Conservation (phyloP, 2,888 invertebrate genomes). For the Hesperia comma region DNA sequence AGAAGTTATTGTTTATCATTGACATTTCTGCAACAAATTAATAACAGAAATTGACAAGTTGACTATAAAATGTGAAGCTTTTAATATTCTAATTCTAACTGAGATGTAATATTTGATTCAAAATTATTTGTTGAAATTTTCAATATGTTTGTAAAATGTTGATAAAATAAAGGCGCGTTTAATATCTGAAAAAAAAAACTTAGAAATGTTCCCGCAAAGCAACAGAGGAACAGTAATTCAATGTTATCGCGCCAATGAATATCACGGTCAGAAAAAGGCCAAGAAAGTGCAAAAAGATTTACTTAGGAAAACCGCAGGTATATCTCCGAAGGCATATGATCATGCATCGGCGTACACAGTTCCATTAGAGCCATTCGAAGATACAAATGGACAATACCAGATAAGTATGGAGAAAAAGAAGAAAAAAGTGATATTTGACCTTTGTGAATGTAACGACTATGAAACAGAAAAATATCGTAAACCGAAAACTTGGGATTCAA, state of each 20-base stretch:
- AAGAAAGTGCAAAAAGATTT: conserved; percentile 22
- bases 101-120: not conserved
- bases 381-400: too few relatives aligned
- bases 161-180: not conserved
- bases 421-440: conserved; percentile 17
- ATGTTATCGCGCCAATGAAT: conserved; percentile 6
- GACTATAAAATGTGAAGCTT: not conserved
- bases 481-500: conserved; percentile 41
- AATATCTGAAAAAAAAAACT: not conserved
- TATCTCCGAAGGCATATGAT: conserved; percentile 29
- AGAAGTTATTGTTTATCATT: too few relatives aligned
- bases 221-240: not conserved
- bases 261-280: not conserved
- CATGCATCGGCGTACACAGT: conserved; percentile 19
- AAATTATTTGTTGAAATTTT: not conserved
- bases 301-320: conserved; percentile 1
- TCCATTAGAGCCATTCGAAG: not conserved
- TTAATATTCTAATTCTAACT: conserved; percentile 6
- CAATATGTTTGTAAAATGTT: too few relatives aligned
- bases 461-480: conserved; percentile 9
- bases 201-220: conserved; percentile 7
- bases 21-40: too few relatives aligned
- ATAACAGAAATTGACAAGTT: not conserved
- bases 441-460: conserved; percentile 29
- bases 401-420: conserved; percentile 6